Conservation (phyloP, 2,888 invertebrate species). For the Bugulina stolonifera region DNA sequence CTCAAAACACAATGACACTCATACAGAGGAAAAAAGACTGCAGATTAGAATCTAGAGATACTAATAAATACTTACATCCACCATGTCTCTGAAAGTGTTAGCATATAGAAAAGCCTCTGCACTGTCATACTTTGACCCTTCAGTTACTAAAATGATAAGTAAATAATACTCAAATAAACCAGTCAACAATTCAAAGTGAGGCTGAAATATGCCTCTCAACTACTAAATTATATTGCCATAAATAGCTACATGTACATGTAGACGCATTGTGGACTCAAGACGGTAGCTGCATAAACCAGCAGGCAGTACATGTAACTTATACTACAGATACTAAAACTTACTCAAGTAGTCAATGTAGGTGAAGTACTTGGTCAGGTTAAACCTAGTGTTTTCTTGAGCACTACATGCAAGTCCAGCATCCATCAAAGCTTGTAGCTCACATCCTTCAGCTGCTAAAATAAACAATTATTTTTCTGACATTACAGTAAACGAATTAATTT, state of each 20-base stretch:
- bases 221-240: too few relatives aligned
- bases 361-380: neutral
- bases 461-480: too few relatives aligned
- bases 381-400: neutral
- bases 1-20: too few relatives aligned
- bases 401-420: neutral
- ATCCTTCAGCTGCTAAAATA: neutral
- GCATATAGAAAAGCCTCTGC: neutral
- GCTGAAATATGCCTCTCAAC: too few relatives aligned
- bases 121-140: neutral
- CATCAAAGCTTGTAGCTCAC: neutral
- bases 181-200: too few relatives aligned
- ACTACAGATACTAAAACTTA: neutral
- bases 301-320: too few relatives aligned
- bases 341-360: neutral
- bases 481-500: too few relatives aligned
- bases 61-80: neutral
- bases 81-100: neutral
- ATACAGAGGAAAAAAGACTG: too few relatives aligned
- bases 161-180: too few relatives aligned
- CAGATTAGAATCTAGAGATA: neutral
- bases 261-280: too few relatives aligned
- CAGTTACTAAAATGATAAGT: neutral
- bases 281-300: too few relatives aligned
- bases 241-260: too few relatives aligned